Evolutionary conservation across 2,888 invertebrate species (phyloP).

Genomic region (Limnephilus marmoratus): DNA sequence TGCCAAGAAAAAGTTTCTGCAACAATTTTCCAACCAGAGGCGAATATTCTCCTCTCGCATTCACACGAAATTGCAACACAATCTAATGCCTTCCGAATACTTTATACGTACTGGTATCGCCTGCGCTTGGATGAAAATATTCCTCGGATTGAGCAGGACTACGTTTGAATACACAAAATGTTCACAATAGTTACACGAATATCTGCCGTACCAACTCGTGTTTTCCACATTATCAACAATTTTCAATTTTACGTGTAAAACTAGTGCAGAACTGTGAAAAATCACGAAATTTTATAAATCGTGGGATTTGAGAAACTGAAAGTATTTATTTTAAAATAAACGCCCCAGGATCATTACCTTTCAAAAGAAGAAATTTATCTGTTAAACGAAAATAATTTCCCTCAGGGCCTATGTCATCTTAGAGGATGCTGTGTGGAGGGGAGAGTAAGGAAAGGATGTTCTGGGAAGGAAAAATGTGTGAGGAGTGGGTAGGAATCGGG

Average conservation of each 20-base stretch:
- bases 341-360: too few relatives aligned
- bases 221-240: background rate
- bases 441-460: too few relatives aligned
- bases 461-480: too few relatives aligned
- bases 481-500: too few relatives aligned
- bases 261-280: too few relatives aligned
- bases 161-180: background rate
- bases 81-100: constrained; percentile 44
- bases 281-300: too few relatives aligned
- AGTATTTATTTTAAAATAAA: too few relatives aligned
- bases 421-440: too few relatives aligned
- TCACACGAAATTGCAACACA: constrained; percentile 49
- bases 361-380: too few relatives aligned
- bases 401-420: too few relatives aligned
- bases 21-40: constrained; percentile 48
- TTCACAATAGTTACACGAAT: background rate
- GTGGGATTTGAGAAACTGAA: too few relatives aligned
- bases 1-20: constrained; percentile 43
- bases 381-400: too few relatives aligned
- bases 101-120: constrained; percentile 15
- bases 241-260: background rate
- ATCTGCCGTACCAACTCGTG: background rate
- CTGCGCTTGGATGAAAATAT: constrained; percentile 6
- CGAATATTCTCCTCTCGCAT: constrained; percentile 46
- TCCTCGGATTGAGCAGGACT: constrained; percentile 8